Evolutionary conservation across 2,113 vertebrate species (phyloP).

Genomic region (Dasyurus viverrinus): DNA sequence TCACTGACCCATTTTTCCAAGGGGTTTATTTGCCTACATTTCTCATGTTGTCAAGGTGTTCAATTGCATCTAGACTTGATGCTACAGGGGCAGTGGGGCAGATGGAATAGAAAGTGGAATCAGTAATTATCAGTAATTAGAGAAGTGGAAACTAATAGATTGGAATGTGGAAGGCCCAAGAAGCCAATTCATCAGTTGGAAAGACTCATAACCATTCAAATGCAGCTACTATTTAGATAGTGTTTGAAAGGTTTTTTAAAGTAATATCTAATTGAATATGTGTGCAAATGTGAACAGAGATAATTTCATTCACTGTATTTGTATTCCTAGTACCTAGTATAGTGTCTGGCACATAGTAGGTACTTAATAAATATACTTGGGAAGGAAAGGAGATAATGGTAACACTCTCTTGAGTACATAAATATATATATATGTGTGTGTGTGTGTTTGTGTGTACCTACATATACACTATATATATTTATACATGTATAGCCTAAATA

Average conservation of each 20-base stretch:
- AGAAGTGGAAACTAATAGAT: neutral
- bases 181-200: neutral
- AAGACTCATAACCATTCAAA: neutral
- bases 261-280: neutral
- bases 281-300: neutral
- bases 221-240: neutral
- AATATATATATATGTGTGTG: too few relatives aligned
- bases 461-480: neutral
- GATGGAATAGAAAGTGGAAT: neutral
- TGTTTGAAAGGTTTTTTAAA: neutral
- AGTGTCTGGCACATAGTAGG: neutral
- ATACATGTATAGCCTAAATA: neutral
- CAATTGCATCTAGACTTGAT: conserved; percentile 57
- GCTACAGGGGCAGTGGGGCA: conserved; percentile 29
- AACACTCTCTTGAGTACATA: neutral
- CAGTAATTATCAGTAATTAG: neutral
- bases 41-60: conserved; percentile 67
- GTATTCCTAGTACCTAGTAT: neutral
- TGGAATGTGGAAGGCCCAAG: neutral
- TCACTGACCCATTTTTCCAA: conserved; percentile 64
- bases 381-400: neutral
- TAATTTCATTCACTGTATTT: neutral
- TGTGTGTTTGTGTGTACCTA: neutral
- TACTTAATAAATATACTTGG: neutral
- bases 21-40: conserved; percentile 40